Evolutionary conservation across 2,797 vertebrate genomes (phyloP), one percentile per base, ranked within the genome.

Genomic region (Hippoglossus hippoglossus): DNA sequence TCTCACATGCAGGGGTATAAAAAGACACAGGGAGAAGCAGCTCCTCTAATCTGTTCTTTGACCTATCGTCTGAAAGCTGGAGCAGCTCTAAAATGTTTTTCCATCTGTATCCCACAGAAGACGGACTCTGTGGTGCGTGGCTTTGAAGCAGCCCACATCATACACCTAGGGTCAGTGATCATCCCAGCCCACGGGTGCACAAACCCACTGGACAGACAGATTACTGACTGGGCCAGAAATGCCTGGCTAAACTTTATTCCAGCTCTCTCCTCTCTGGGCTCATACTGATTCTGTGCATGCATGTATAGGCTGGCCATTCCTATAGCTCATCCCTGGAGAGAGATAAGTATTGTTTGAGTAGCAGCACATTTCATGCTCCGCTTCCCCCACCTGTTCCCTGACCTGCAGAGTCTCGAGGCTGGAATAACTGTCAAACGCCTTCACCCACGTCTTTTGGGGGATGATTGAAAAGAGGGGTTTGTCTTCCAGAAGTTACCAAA

Each of bases 341-440:
- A 93, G 92, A 92, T 93, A 93, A 94, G 89, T 88, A 89, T 89
- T 91, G 89, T 92, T 92, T 89, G 90, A 82, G 59, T 84, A 90
- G 89, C 85, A 90, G 87, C 90, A 92, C 87, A 91, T 94, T 94
- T 92, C 92, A 94, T 84, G 92, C 88, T 89, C 72, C 69, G 83
- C 80, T 91, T 88, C 88, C 89, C 79, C 83, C 91, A 93, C 90
- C 92, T 91, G 91, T 88, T 91, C 81, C 77, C 81, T 90, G 88
- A 93, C 91, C 89, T 88, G 87, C 82, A 80, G 75, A 82, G 81
- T 88, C 85, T 88, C 86, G 87, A 73, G 85, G 83, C 84, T 80
- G 86, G 89, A 90, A 82, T 75, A 61, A 75, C 84, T 90, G 83
- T 87, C 86, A 86, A 77, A 86, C 44, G 67, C 78, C 62, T 81